Evolutionary conservation across 1,140 invertebrate species (phyloP).

Genomic region (Spodoptera frugiperda): DNA sequence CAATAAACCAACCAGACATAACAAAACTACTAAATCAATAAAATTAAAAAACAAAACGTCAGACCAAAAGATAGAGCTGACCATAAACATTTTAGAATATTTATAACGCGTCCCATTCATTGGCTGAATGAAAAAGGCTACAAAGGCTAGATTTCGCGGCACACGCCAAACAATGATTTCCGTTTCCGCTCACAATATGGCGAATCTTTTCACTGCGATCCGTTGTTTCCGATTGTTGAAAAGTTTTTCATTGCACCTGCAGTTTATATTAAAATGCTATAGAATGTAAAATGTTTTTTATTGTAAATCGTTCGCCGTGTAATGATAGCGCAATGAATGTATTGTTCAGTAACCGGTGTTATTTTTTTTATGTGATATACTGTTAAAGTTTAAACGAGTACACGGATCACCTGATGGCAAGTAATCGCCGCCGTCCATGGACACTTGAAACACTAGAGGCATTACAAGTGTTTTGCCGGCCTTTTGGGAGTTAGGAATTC

Average conservation of each 20-base stretch:
- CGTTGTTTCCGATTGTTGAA: slow-evolving; percentile 53
- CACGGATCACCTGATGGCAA: too few relatives aligned
- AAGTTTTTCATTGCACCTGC: slow-evolving; percentile 37
- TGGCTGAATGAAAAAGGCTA: slow-evolving; percentile 54
- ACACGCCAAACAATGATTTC: slow-evolving; percentile 71
- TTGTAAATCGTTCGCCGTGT: not conserved
- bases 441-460: too few relatives aligned
- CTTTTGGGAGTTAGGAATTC: too few relatives aligned
- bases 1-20: not conserved
- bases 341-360: too few relatives aligned
- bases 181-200: slow-evolving; percentile 73
- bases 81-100: slow-evolving; percentile 52
- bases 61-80: slow-evolving; percentile 8
- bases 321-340: not conserved
- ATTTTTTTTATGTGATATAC: too few relatives aligned
- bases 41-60: slow-evolving; percentile 7
- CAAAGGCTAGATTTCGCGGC: slow-evolving; percentile 56
- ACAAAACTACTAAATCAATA: not conserved
- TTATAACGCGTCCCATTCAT: slow-evolving; percentile 51
- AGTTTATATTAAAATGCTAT: slow-evolving; percentile 34
- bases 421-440: too few relatives aligned
- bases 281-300: slow-evolving; percentile 1
- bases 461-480: too few relatives aligned
- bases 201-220: slow-evolving; percentile 53
- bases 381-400: too few relatives aligned